Evolutionary conservation across 2,797 vertebrate species (phyloP).

Genomic region (Telmatherina bonti): DNA sequence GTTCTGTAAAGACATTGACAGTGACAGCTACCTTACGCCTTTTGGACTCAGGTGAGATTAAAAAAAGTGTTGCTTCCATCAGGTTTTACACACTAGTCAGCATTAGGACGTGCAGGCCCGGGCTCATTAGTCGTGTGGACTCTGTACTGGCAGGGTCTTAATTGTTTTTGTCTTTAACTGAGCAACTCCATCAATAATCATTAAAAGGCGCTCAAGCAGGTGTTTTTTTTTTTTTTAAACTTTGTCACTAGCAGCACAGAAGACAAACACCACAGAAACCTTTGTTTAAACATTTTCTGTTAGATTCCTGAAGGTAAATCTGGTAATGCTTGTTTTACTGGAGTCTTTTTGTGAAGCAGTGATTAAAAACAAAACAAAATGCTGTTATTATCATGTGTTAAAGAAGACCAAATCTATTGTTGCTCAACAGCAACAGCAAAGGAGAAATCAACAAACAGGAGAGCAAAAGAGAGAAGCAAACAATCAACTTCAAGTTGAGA

Average conservation of each 20-base stretch:
- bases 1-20: slow-evolving; percentile 64
- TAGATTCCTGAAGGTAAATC: slow-evolving; percentile 28
- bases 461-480: slow-evolving; percentile 12
- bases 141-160: slow-evolving; percentile 71
- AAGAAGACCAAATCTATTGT: slow-evolving; percentile 28
- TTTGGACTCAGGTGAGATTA: slow-evolving; percentile 78
- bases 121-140: slow-evolving; percentile 79
- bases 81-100: slow-evolving; percentile 72
- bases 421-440: slow-evolving; percentile 19
- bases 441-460: slow-evolving; percentile 20
- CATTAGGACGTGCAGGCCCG: slow-evolving; percentile 62
- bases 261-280: neutral
- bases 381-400: slow-evolving; percentile 7
- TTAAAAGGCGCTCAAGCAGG: slow-evolving; percentile 78
- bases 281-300: slow-evolving; percentile 27
- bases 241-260: slow-evolving; percentile 26
- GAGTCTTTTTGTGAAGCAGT: neutral
- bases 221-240: slow-evolving; percentile 62
- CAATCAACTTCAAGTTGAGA: slow-evolving; percentile 7
- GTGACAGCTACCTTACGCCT: slow-evolving; percentile 67
- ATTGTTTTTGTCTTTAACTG: slow-evolving; percentile 86
- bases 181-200: slow-evolving; percentile 86
- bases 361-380: slow-evolving; percentile 21
- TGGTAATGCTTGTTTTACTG: slow-evolving; percentile 32
- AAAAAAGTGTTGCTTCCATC: slow-evolving; percentile 70